Conservation (phyloP, 2,888 invertebrate genomes). For the Dolichomitus sp. region DNA sequence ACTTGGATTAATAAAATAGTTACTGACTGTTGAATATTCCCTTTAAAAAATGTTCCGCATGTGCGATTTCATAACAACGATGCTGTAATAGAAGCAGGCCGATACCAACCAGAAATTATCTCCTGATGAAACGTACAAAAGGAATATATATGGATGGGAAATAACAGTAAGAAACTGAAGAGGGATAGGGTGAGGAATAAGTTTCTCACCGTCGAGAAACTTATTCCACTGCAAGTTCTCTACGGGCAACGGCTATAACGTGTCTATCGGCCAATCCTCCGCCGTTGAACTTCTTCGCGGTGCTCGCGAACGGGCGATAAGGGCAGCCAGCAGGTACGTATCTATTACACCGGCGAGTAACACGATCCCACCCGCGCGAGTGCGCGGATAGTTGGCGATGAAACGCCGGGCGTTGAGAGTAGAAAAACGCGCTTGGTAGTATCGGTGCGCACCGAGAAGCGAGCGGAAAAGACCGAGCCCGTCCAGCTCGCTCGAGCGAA, state of each 20-base stretch:
- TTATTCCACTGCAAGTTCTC: constrained; percentile 36
- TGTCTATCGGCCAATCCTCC: constrained; percentile 55
- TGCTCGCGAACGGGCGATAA: constrained; percentile 53
- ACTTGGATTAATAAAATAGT: no score
- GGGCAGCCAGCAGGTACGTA: constrained; percentile 65
- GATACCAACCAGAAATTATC: neutral
- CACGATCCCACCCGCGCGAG: constrained; percentile 52
- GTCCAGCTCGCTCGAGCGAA: constrained; percentile 48
- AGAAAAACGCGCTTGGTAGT: constrained; percentile 20
- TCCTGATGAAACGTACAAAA: neutral
- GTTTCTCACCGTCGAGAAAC: constrained; percentile 33
- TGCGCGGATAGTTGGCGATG: constrained; percentile 45
- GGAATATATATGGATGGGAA: neutral
- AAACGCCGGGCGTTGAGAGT: constrained; percentile 42
- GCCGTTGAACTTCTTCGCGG: constrained; percentile 59
- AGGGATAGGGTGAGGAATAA: constrained; percentile 24
- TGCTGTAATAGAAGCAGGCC: neutral
- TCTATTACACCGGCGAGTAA: constrained; percentile 64
- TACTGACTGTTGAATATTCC: no score
- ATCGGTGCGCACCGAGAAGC: constrained; percentile 38
- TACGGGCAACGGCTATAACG: constrained; percentile 23
- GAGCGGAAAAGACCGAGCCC: constrained; percentile 27
- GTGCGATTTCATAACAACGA: neutral
- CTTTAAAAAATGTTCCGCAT: no score
- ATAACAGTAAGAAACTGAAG: neutral